phyloP scores from a whole-genome alignment of 2,797 vertebrate species.

The Telmatherina bonti region DNA sequence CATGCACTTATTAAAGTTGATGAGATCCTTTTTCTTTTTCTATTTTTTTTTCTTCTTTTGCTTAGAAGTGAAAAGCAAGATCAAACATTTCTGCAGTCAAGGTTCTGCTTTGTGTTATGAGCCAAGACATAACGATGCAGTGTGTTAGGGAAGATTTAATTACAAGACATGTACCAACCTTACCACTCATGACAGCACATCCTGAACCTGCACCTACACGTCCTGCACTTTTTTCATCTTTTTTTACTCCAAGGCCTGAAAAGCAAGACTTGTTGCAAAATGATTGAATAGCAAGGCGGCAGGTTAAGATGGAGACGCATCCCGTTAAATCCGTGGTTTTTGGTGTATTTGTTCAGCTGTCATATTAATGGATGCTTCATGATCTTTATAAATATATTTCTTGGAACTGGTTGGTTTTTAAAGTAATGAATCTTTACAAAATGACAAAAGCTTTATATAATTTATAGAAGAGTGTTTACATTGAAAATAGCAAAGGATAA shows the following conservation, averaged over 20 bases:
- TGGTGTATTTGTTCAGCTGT: constrained; percentile 37
- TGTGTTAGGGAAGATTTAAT: constrained; percentile 55
- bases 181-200: constrained; percentile 42
- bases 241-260: constrained; percentile 49
- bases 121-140: constrained; percentile 48
- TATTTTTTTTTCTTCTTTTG: not conserved
- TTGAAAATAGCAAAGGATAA: constrained; percentile 14
- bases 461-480: constrained; percentile 17
- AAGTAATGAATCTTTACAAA: constrained; percentile 18
- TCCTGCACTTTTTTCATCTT: constrained; percentile 47
- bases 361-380: constrained; percentile 16
- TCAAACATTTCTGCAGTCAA: constrained; percentile 72
- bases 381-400: constrained; percentile 9
- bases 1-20: constrained; percentile 62
- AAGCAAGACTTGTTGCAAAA: constrained; percentile 47
- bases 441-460: constrained; percentile 6
- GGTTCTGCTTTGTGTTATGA: constrained; percentile 39
- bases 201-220: constrained; percentile 63
- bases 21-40: constrained; percentile 25
- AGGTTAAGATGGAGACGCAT: constrained; percentile 21
- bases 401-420: constrained; percentile 7
- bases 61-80: constrained; percentile 51
- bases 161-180: constrained; percentile 47
- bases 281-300: constrained; percentile 40
- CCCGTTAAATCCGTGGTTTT: constrained; percentile 19